Evolutionary conservation across 2,888 invertebrate genomes (phyloP).

Genomic region (Hydriomena furcata): DNA sequence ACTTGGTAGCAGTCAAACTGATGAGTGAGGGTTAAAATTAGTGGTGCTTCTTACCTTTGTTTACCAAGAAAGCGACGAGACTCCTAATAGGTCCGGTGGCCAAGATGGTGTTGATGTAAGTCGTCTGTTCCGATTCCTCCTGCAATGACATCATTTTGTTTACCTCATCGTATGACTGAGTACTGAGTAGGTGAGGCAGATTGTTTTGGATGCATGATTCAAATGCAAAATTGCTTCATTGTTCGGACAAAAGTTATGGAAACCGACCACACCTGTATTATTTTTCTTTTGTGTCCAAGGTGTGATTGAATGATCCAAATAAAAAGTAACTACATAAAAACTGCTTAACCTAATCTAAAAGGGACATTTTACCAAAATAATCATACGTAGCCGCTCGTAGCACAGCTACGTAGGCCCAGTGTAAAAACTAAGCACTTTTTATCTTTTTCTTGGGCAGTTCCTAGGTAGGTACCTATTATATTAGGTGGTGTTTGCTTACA

Average conservation of each 20-base stretch:
- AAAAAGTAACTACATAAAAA: too few relatives aligned
- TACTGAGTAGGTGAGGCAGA: slow-evolving; percentile 13
- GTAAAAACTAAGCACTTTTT: too few relatives aligned
- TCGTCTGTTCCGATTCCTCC: slow-evolving; percentile 87
- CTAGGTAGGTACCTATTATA: too few relatives aligned
- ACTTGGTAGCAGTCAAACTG: too few relatives aligned
- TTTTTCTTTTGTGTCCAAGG: too few relatives aligned
- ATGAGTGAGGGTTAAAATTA: too few relatives aligned
- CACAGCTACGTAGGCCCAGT: neutral
- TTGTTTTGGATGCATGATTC: slow-evolving; percentile 32
- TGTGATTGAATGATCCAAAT: neutral
- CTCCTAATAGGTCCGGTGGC: slow-evolving; percentile 88
- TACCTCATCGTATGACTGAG: slow-evolving; percentile 40
- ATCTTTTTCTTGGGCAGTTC: too few relatives aligned
- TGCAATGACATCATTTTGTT: slow-evolving; percentile 67
- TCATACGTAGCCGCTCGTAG: neutral
- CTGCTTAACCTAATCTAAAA: too few relatives aligned
- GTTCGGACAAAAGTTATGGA: neutral
- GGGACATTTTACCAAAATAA: too few relatives aligned
- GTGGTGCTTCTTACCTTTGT: slow-evolving; percentile 72
- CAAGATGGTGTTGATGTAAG: slow-evolving; percentile 87
- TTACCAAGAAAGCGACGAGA: slow-evolving; percentile 86
- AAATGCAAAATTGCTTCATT: slow-evolving; percentile 19
- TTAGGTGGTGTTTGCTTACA: slow-evolving; percentile 60
- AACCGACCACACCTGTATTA: too few relatives aligned